phyloP scores from a whole-genome alignment of 2,797 vertebrate species.

The Lacerta viridis region DNA sequence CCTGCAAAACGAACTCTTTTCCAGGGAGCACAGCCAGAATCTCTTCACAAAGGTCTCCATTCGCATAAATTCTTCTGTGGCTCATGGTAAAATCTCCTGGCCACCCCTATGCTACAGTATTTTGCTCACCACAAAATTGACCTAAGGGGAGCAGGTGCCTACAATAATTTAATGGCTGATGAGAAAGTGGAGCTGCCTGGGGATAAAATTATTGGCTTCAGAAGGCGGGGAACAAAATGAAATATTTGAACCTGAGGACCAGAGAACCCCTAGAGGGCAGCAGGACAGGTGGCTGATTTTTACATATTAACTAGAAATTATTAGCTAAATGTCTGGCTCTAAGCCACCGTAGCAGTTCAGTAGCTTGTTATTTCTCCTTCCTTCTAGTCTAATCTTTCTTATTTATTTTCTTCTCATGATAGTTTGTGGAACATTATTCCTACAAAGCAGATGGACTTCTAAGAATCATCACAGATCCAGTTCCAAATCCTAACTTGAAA shows the following conservation, averaged over 20 bases:
- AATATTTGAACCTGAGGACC: background rate
- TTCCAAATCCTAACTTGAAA: constrained; percentile 82
- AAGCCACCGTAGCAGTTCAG: background rate
- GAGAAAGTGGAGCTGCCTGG: background rate
- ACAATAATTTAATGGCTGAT: background rate
- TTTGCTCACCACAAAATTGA: background rate
- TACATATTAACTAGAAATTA: background rate
- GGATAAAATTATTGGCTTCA: background rate
- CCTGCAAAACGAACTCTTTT: no score
- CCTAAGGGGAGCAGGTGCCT: background rate
- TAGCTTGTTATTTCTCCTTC: constrained; percentile 29
- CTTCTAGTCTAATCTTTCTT: background rate
- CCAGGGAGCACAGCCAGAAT: no score
- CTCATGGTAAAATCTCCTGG: background rate
- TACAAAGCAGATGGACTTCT: constrained; percentile 96
- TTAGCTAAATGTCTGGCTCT: background rate
- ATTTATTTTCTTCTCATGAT: background rate
- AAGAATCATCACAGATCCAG: constrained; percentile 89
- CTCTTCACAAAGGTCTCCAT: background rate
- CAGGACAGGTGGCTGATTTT: background rate
- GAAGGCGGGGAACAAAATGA: background rate
- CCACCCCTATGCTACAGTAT: background rate
- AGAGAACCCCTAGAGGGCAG: background rate
- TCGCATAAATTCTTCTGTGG: background rate
- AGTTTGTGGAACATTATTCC: constrained; percentile 98